Percentiles rank a stretch among this genome's conserved stretches.
These are phyloP conservation scores for Rhodophaea formosa DNA, from an alignment of 2,888 invertebrate genomes.

Conservation along the genomic window DNA sequence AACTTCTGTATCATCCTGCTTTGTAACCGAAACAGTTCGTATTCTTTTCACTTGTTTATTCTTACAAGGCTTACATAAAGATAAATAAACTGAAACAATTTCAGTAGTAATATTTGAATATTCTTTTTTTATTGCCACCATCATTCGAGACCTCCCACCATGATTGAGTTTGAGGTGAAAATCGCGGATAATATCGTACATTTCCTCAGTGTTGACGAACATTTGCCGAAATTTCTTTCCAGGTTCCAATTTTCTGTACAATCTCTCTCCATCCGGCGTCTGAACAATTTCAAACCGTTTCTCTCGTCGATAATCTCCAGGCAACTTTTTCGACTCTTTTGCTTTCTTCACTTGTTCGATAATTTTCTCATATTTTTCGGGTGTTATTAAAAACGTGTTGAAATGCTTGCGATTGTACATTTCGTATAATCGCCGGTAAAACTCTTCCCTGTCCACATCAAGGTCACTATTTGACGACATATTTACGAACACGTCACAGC, in stretches of 20 bases:
- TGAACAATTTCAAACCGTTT: conserved; percentile 47
- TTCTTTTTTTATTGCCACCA: conserved; percentile 45
- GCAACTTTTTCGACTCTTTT: conserved; percentile 37
- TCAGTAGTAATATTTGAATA: conserved; percentile 54
- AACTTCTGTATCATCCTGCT: background rate
- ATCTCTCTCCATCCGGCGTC: conserved; percentile 43
- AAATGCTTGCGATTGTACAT: conserved; percentile 34
- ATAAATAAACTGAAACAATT: conserved; percentile 47
- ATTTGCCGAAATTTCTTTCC: conserved; percentile 34
- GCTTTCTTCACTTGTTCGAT: conserved; percentile 47
- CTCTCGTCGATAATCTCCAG: conserved; percentile 46
- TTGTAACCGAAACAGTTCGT: background rate
- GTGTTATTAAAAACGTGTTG: conserved; percentile 45
- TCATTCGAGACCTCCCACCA: conserved; percentile 49
- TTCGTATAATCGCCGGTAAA: conserved; percentile 42
- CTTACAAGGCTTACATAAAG: conserved; percentile 47
- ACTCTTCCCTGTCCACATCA: conserved; percentile 44
- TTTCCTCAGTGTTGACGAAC: conserved; percentile 49
- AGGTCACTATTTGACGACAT: conserved; percentile 22
- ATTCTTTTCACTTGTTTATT: conserved; percentile 33
- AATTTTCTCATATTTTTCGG: conserved; percentile 40
- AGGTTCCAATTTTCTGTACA: conserved; percentile 33
- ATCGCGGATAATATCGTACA: conserved; percentile 51
- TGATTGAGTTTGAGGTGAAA: conserved; percentile 51
- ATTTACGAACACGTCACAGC: background rate